phyloP scores from a whole-genome alignment of 2,113 vertebrate species.

The Sapajus apella region DNA sequence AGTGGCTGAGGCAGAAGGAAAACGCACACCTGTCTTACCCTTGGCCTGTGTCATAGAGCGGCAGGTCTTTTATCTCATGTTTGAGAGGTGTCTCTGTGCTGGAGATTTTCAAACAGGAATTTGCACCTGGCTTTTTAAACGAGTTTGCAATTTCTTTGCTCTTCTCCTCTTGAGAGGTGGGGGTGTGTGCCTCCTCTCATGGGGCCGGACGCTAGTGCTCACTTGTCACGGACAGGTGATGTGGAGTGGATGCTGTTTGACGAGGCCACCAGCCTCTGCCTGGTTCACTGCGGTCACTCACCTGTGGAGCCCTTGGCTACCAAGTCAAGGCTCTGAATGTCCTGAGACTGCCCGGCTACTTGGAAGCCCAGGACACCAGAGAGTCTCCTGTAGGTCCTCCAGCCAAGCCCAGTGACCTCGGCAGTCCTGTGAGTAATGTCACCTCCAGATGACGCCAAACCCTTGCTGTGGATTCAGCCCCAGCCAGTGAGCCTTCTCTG shows the following conservation, averaged over 20 bases:
- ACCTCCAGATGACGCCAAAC: background rate
- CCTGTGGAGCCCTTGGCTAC: background rate
- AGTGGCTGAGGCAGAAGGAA: too few species aligned
- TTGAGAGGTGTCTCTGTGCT: too few species aligned
- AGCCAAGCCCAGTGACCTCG: background rate
- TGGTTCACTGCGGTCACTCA: background rate
- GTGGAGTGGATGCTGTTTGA: background rate
- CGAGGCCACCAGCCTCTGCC: background rate
- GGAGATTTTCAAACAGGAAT: too few species aligned
- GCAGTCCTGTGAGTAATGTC: background rate
- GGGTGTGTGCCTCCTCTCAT: too few species aligned
- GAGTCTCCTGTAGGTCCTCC: background rate
- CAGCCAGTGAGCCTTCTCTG: background rate
- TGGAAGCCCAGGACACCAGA: background rate
- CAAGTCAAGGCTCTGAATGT: background rate
- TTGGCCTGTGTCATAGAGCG: too few species aligned
- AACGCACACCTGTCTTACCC: too few species aligned
- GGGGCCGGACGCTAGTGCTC: too few species aligned
- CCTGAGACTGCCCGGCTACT: background rate
- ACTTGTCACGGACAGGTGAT: too few species aligned
- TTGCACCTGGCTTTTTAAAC: too few species aligned
- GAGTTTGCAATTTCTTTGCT: too few species aligned
- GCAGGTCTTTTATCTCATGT: too few species aligned
- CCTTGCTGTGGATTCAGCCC: background rate
- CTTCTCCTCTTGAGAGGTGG: too few species aligned